Conservation (phyloP, 2,888 invertebrate species). For the Drosophila seclusa region DNA sequence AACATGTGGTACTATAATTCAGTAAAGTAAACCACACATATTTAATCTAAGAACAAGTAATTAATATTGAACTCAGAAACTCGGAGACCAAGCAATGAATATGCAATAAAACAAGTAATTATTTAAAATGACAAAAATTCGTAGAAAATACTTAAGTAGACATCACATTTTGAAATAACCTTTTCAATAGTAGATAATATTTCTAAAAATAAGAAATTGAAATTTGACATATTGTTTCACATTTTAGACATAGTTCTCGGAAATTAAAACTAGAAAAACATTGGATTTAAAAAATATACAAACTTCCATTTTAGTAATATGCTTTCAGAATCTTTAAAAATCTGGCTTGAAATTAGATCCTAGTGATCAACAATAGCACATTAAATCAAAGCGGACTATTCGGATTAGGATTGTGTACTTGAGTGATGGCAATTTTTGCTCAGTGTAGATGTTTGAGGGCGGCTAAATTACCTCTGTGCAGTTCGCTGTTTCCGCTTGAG, state of each 20-base stretch:
- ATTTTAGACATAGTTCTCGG: not conserved
- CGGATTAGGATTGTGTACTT: not conserved
- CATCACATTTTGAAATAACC: not conserved
- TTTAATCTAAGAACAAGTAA: not conserved
- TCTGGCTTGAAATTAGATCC: rapidly evolving
- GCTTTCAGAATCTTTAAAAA: rapidly evolving
- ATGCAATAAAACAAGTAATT: not conserved
- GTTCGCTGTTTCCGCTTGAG: constrained; percentile 30
- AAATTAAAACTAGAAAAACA: not conserved
- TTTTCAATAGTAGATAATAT: no score
- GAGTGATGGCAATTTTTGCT: not conserved
- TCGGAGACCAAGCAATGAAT: not conserved
- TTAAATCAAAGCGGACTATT: not conserved
- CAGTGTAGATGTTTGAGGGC: constrained; percentile 32
- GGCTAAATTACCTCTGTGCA: constrained; percentile 50
- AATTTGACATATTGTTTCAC: not conserved
- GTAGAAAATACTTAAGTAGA: not conserved
- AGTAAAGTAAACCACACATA: not conserved
- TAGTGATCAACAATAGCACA: not conserved
- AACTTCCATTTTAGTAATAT: not conserved
- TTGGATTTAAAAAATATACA: not conserved
- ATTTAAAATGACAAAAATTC: not conserved
- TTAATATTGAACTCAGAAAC: not conserved
- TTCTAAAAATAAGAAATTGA: not conserved
- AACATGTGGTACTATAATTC: not conserved